Percentiles rank a stretch among this genome's conserved stretches.
Evolutionary conservation across 2,113 vertebrate species (phyloP).

Genomic region (Gnathonemus echidnorhynchus): DNA sequence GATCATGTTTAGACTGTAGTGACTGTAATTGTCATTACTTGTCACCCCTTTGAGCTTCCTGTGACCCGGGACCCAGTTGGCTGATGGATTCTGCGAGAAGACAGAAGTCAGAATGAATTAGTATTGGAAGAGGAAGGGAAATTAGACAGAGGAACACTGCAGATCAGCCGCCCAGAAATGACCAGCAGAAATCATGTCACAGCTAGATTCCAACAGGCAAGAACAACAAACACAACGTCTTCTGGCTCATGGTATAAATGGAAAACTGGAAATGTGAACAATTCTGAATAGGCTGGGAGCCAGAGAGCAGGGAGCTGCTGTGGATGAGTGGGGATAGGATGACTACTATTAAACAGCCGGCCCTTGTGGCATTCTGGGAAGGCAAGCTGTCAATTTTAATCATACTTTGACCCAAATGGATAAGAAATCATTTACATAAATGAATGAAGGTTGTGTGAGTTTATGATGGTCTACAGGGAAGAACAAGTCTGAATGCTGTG

Average conservation of each 20-base stretch:
- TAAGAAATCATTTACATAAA: not conserved
- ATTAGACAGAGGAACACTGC: not conserved
- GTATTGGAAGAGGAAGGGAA: not conserved
- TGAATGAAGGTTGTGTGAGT: not conserved
- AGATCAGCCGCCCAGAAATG: not conserved
- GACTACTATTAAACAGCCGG: not conserved
- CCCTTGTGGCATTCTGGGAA: too few relatives aligned
- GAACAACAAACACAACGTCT: too few relatives aligned
- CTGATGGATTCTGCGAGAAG: not conserved
- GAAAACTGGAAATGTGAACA: not conserved
- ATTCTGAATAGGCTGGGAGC: not conserved
- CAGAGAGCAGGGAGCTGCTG: not conserved
- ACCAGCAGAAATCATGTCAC: not conserved
- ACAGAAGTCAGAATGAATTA: not conserved
- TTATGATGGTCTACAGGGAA: not conserved
- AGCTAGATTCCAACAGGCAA: not conserved
- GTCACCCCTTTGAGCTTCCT: not conserved
- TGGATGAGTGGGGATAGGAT: not conserved
- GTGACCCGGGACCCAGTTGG: not conserved
- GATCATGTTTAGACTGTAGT: not conserved
- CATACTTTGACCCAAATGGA: too few relatives aligned
- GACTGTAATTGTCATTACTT: not conserved
- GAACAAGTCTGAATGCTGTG: not conserved
- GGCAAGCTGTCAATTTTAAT: not conserved
- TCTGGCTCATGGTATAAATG: not conserved